Evolutionary conservation across 2,113 vertebrate species (phyloP).

Genomic region (Agapornis roseicollis): DNA sequence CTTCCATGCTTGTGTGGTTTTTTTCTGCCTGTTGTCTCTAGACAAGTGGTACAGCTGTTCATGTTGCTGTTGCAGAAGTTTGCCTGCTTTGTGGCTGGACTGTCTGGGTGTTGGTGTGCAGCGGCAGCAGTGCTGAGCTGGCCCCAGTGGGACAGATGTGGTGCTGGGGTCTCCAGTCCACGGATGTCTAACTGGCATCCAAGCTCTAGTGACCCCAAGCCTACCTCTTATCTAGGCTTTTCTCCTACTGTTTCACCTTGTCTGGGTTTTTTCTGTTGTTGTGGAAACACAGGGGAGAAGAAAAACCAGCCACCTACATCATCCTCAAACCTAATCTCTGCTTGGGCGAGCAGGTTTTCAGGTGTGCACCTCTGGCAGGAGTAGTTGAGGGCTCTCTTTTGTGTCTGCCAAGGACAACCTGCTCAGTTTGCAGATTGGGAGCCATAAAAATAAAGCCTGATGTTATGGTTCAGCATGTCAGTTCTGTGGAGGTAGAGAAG

Average conservation of each 20-base stretch:
- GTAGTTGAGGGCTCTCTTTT: not conserved
- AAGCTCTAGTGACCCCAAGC: not conserved
- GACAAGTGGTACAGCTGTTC: not conserved
- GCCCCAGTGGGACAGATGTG: not conserved
- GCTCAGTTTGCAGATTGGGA: not conserved
- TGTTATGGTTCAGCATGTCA: not conserved
- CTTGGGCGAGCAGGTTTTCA: not conserved
- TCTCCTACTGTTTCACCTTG: not conserved
- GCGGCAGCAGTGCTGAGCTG: not conserved
- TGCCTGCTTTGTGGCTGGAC: accelerated
- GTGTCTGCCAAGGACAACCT: not conserved
- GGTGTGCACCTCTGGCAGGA: not conserved
- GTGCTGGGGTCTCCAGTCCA: not conserved
- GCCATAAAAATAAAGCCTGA: not conserved
- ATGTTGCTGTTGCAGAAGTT: not conserved
- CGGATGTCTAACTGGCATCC: not conserved
- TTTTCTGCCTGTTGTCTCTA: not conserved
- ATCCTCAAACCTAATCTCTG: not conserved
- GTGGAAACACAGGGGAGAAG: too few relatives aligned
- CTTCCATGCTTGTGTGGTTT: not conserved
- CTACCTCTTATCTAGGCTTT: not conserved
- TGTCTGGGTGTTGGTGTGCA: too few relatives aligned
- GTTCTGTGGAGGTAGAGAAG: not conserved
- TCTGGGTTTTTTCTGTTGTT: not conserved
- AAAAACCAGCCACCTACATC: too few relatives aligned